These are phyloP conservation scores for Chrysolina oricalcia DNA, from an alignment of 2,888 invertebrate species.

Conservation along the genomic window DNA sequence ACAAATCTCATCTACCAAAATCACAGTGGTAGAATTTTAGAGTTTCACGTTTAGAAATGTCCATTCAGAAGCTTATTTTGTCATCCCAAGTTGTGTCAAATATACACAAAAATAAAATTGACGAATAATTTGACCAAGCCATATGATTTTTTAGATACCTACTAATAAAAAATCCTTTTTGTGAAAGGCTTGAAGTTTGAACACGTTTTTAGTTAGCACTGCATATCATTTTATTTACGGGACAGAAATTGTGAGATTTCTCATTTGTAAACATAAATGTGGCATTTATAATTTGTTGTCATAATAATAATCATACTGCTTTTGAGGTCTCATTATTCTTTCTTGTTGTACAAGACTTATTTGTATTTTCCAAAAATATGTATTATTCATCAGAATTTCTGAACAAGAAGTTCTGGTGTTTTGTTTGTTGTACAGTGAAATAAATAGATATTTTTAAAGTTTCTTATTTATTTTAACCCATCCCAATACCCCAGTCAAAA, in stretches of 20 bases:
- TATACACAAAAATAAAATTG: too few species aligned
- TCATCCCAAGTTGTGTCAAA: too few species aligned
- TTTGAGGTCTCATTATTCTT: slow-evolving; percentile 43
- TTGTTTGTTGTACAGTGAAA: slow-evolving; percentile 55
- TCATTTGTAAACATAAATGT: background rate
- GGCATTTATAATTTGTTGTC: background rate
- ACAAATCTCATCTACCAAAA: too few species aligned
- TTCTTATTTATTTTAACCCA: background rate
- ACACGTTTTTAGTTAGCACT: background rate
- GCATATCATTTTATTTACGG: background rate
- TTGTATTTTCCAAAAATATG: slow-evolving; percentile 35
- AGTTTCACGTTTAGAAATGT: too few species aligned
- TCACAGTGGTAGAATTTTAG: too few species aligned
- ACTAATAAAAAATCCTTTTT: too few species aligned
- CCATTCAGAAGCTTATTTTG: too few species aligned
- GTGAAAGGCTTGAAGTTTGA: background rate
- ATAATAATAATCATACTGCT: slow-evolving; percentile 16
- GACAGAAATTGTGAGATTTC: background rate
- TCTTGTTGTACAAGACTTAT: slow-evolving; percentile 50
- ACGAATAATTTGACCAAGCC: too few species aligned
- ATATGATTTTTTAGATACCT: too few species aligned
- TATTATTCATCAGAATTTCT: slow-evolving; percentile 40
- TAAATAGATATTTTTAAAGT: slow-evolving; percentile 53
- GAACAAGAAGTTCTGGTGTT: slow-evolving; percentile 38
- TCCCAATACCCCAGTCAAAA: background rate